Evolutionary conservation across 2,113 vertebrate genomes (phyloP), one percentile per base, ranked within the genome.

Genomic region (Eupsittula cactorum): DNA sequence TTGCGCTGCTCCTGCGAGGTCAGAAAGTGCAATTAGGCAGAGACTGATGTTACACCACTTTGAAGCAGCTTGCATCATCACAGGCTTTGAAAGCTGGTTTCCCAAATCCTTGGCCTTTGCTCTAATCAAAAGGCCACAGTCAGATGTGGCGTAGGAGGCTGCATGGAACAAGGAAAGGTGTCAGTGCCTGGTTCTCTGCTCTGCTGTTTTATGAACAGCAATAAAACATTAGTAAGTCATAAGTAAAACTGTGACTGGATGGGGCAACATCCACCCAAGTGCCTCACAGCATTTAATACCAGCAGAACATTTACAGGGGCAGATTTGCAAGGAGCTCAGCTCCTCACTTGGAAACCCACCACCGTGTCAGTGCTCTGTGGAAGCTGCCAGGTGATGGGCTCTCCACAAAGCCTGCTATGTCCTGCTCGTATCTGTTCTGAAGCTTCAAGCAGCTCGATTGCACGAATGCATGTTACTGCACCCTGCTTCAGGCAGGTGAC

Each of bases 381-480:
- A 82, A 92, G 52, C 88, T 52, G 90, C 75, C 80, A 82, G 82
- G 62, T 2, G 2, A 92, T 33, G 52, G 74, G 39, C 64, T 94
- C 93, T 90, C 73, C 88, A 86, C 78, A 81, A 94, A 90, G 83
- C 88, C 65, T 60, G 33, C 73, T 76, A 67, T 53, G 75, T 79
- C 80, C 83, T 91, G 86, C 78, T 94, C 84, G 20, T 78, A 91
- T 93, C 88, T 81, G 47, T 77, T 91, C 94, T 67, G 55, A 92
- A 90, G 91, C 82, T 93, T 91, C 84, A 65, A 92, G 80, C 62
- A 92, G 73, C 86, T 88, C 92, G 84, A 86, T 82, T 94, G 93
- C 90, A 89, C 69, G 73, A 93, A 78, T 49, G 70, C n/a, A 37
- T 35, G 41, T 84, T 86, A 82, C 27, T 78, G 90, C 39, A 86